Evolutionary conservation across 2,888 invertebrate genomes (phyloP).

Genomic region (Oxystoma pomonae): DNA sequence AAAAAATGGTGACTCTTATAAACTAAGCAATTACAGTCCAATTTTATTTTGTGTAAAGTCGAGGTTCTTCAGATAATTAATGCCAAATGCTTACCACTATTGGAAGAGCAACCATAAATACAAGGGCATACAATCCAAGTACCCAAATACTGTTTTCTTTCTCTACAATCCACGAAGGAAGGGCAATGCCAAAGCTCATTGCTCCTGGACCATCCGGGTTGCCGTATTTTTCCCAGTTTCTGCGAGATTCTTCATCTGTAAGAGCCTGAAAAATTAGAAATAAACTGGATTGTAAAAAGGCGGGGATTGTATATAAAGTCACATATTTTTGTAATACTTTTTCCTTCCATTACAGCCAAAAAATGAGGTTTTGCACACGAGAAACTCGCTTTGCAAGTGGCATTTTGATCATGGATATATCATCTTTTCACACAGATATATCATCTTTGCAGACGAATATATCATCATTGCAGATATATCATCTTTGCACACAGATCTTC

Average conservation of each 20-base stretch:
- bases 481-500: no score
- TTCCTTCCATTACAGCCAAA: no score
- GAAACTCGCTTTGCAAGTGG: no score
- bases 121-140: slow-evolving; percentile 87
- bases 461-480: no score
- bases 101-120: slow-evolving; percentile 97
- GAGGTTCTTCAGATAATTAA: neutral
- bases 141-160: slow-evolving; percentile 99
- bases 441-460: no score
- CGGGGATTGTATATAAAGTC: no score
- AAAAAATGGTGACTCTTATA: no score
- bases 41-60: no score
- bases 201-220: slow-evolving; percentile 99
- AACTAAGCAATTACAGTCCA: no score
- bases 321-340: neutral
- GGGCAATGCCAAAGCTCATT: slow-evolving; percentile 98
- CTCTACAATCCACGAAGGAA: slow-evolving; percentile 99
- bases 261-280: slow-evolving; percentile 61
- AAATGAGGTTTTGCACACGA: no score
- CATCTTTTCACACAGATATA: no score
- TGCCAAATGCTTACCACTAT: slow-evolving; percentile 60
- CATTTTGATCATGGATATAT: no score
- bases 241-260: slow-evolving; percentile 94
- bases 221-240: slow-evolving; percentile 99
- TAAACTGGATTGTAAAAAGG: neutral